These are phyloP conservation scores for Sciurus carolinensis DNA, from an alignment of 2,797 vertebrate genomes.

Conservation along the genomic window DNA sequence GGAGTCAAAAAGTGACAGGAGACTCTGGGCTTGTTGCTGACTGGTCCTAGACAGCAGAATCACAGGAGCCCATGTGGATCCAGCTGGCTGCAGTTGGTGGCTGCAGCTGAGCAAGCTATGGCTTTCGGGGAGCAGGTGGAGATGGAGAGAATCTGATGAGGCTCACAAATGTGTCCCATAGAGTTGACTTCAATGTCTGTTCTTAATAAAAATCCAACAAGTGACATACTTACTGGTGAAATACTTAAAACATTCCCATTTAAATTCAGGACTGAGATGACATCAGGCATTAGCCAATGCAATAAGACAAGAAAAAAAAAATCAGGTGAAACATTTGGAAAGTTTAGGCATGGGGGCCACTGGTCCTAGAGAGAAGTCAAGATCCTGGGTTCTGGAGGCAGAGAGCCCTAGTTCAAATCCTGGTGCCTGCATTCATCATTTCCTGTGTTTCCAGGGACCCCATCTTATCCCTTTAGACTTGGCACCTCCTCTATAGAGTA, in stretches of 20 bases:
- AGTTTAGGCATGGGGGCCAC: background rate
- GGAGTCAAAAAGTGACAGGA: background rate
- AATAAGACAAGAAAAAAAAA: constrained; percentile 62
- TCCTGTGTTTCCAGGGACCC: background rate
- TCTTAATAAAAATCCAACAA: background rate
- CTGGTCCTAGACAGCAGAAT: background rate
- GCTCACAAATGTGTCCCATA: background rate
- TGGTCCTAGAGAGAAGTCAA: background rate
- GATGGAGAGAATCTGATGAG: background rate
- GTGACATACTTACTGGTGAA: too few species aligned
- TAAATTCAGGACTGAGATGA: background rate
- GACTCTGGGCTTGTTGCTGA: background rate
- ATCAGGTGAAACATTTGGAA: background rate
- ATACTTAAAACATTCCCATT: background rate
- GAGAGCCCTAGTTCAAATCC: background rate
- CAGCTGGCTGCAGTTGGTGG: background rate
- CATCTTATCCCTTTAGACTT: background rate
- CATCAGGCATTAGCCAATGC: background rate
- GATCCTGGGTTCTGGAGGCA: background rate
- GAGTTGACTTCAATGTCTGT: background rate
- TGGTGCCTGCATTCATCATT: background rate
- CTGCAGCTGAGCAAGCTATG: background rate
- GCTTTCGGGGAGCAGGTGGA: background rate
- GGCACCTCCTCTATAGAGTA: background rate
- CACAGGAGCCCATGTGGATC: background rate